A percentile compares a stretch with the other conserved stretches of the same genome.
Conservation (phyloP, 2,797 vertebrate genomes). For the Ibycter americanus region DNA sequence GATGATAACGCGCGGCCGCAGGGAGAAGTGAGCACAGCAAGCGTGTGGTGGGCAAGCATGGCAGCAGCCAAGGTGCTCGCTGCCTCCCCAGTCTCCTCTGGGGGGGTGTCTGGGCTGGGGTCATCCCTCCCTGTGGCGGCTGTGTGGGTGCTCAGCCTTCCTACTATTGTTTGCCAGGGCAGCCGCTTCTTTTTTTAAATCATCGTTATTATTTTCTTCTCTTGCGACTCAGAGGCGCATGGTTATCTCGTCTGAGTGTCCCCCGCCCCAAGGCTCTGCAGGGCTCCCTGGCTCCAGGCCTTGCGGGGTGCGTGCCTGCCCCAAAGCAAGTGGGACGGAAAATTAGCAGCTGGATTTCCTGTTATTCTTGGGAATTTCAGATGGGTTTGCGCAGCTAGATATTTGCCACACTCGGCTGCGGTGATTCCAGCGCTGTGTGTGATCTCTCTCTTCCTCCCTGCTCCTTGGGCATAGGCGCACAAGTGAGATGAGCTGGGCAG, state of each 20-base stretch:
- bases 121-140: background rate
- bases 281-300: background rate
- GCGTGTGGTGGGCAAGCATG: fast-evolving
- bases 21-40: background rate
- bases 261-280: fast-evolving
- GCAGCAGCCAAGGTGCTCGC: background rate
- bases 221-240: background rate
- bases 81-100: background rate
- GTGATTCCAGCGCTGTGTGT: background rate
- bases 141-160: background rate
- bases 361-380: background rate
- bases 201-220: background rate
- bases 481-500: background rate
- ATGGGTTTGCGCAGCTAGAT: background rate
- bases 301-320: background rate
- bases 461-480: background rate
- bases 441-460: background rate
- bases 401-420: fast-evolving
- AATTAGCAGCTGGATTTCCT: background rate
- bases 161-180: background rate
- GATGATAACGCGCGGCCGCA: background rate
- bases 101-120: background rate
- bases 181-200: background rate
- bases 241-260: background rate
- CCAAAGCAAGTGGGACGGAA: background rate